phyloP scores from a whole-genome alignment of 2,888 invertebrate genomes.

The Ophion costatus region DNA sequence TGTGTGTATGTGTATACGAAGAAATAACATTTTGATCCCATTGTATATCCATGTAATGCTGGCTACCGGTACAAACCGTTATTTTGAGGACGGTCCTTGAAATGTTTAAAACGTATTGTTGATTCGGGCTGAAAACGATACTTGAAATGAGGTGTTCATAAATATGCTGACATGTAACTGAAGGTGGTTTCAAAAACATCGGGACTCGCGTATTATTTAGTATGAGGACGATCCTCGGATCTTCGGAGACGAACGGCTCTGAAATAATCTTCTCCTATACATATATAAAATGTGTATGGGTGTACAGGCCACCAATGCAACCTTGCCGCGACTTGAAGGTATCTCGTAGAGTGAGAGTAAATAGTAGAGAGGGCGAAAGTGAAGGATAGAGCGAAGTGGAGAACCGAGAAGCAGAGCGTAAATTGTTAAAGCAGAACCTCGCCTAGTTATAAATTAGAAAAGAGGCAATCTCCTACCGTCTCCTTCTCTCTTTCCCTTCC shows the following conservation, averaged over 20 bases:
- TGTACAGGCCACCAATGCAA: not conserved
- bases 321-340: slow-evolving; percentile 34
- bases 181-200: too few species aligned
- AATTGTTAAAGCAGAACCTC: slow-evolving; percentile 82
- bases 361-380: slow-evolving; percentile 47
- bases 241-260: not conserved
- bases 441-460: slow-evolving; percentile 83
- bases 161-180: too few species aligned
- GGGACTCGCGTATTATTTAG: too few species aligned
- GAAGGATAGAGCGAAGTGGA: slow-evolving; percentile 12
- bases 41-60: too few species aligned
- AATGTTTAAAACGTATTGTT: too few species aligned
- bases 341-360: slow-evolving; percentile 49
- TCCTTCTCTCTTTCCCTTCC: not conserved
- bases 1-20: too few species aligned
- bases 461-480: slow-evolving; percentile 74
- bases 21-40: too few species aligned
- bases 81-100: too few species aligned
- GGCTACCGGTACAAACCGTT: too few species aligned
- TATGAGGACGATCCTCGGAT: not conserved
- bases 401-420: slow-evolving; percentile 76
- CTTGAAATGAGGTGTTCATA: too few species aligned
- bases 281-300: not conserved
- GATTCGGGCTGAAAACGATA: too few species aligned
- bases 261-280: not conserved